Evolutionary conservation across 2,888 invertebrate genomes (phyloP).

Genomic region (Eulithis testata): DNA sequence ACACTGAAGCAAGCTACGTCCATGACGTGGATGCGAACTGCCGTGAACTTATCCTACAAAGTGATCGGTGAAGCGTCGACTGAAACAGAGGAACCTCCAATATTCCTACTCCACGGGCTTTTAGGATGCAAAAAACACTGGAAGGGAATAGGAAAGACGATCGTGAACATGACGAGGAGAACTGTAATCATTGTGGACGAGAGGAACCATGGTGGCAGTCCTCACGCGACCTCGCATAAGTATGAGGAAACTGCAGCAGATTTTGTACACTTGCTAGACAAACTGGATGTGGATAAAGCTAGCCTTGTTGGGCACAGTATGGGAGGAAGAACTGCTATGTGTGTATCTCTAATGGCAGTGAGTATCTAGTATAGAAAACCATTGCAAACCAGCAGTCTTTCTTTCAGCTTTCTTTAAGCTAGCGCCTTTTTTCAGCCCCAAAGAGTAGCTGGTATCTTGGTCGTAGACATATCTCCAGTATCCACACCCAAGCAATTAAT

Average conservation of each 20-base stretch:
- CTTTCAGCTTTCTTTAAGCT: background rate
- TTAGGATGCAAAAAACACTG: slow-evolving; percentile 95
- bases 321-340: slow-evolving; percentile 96
- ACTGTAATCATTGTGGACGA: slow-evolving; percentile 93
- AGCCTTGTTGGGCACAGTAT: slow-evolving; percentile 94
- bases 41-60: slow-evolving; percentile 66
- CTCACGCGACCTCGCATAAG: slow-evolving; percentile 88
- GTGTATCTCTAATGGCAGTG: slow-evolving; percentile 89
- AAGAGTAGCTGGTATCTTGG: slow-evolving; percentile 85
- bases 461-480: slow-evolving; percentile 88
- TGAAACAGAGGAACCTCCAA: slow-evolving; percentile 55
- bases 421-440: slow-evolving; percentile 70
- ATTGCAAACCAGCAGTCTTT: too few relatives aligned
- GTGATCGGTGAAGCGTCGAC: slow-evolving; percentile 54
- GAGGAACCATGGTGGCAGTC: slow-evolving; percentile 97
- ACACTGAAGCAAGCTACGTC: slow-evolving; percentile 17
- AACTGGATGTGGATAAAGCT: slow-evolving; percentile 84
- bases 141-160: slow-evolving; percentile 90
- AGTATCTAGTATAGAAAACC: slow-evolving; percentile 20
- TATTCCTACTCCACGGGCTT: slow-evolving; percentile 91
- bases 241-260: slow-evolving; percentile 92
- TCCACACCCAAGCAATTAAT: slow-evolving; percentile 77
- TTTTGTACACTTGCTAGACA: slow-evolving; percentile 85
- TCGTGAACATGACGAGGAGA: slow-evolving; percentile 88
- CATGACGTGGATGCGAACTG: slow-evolving; percentile 43